These are phyloP conservation scores for Holcopasites calliopsidis DNA, from an alignment of 1,140 invertebrate genomes.

Conservation along the genomic window DNA sequence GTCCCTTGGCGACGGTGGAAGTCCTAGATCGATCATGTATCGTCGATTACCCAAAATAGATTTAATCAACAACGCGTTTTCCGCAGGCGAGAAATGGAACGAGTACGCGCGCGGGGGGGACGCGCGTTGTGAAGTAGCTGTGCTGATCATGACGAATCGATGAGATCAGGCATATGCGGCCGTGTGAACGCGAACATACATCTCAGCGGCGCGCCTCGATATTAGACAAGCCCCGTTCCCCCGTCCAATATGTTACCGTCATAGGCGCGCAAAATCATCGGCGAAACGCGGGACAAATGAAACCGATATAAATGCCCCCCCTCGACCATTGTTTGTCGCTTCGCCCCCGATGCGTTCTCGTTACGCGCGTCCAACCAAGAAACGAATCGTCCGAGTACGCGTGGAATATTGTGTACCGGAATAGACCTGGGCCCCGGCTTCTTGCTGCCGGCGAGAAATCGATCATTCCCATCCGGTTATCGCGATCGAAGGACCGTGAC, in stretches of 20 bases:
- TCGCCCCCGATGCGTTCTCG: background rate
- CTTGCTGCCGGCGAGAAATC: background rate
- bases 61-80: constrained; percentile 68
- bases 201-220: constrained; percentile 35
- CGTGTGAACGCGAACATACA: constrained; percentile 69
- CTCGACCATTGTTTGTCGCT: background rate
- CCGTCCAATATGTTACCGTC: constrained; percentile 40
- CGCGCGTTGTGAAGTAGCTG: constrained; percentile 40
- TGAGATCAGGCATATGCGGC: constrained; percentile 70
- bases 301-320: background rate
- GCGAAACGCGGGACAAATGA: constrained; percentile 1
- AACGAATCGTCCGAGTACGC: background rate
- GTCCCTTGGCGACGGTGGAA: background rate
- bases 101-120: background rate
- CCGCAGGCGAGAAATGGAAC: constrained; percentile 49
- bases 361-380: background rate
- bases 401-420: constrained; percentile 4
- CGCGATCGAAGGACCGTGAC: background rate
- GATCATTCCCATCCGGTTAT: constrained; percentile 8
- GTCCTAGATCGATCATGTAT: constrained; percentile 64
- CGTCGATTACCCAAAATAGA: constrained; percentile 71
- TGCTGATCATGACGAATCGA: constrained; percentile 73
- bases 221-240: constrained; percentile 45
- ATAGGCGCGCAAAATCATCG: background rate
- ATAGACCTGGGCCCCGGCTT: background rate